Evolutionary conservation across 1,140 invertebrate species (phyloP), one percentile per base, ranked within the genome.

Genomic region (Augochlora pura): DNA sequence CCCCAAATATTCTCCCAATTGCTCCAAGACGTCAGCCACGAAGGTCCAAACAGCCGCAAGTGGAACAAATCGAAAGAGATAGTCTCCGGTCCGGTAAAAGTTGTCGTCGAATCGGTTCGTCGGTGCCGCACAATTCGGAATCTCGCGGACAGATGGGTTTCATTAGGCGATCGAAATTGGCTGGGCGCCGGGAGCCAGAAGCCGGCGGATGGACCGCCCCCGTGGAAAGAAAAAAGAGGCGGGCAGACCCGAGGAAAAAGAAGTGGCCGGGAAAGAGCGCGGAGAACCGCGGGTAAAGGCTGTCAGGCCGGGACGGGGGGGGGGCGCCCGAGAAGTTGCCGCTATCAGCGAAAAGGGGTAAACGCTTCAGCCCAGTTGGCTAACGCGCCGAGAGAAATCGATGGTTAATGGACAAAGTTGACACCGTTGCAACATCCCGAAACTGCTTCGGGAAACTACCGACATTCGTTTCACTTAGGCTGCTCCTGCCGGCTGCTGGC

Each of bases 351-450:
- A 27, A 77, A 71, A 66, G 67, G 77, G 77, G 68, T 82, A 65
- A 78, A 79, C 79, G 70, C 27, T 80, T 83, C 71, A 75, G 65
- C 59, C 66, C 71, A 70, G 77, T 80, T 83, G 67, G 66, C 75
- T 68, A 85, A 80, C 77, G 66, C 71, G 66, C 69, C 67, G 78
- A 69, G 75, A 81, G 72, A 86, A 86, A 86, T 86, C 82, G 82
- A 86, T 86, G 68, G 82, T 86, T 86, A 86, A 86, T 84, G 82
- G 82, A 86, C 79, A 82, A 86, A 84, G 82, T 86, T 84, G 84
- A 84, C 84, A 86, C 67, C 71, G 74, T 86, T 75, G 84, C 75
- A 82, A 78, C 63, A 70, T 82, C 66, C 81, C 66, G 79, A 75
- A 86, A 86, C 80, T 84, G 82, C 70, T 79, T 63, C 73, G n/a